Conservation (phyloP, 2,797 vertebrate genomes). For the Enteromius thamalakanensis region DNA sequence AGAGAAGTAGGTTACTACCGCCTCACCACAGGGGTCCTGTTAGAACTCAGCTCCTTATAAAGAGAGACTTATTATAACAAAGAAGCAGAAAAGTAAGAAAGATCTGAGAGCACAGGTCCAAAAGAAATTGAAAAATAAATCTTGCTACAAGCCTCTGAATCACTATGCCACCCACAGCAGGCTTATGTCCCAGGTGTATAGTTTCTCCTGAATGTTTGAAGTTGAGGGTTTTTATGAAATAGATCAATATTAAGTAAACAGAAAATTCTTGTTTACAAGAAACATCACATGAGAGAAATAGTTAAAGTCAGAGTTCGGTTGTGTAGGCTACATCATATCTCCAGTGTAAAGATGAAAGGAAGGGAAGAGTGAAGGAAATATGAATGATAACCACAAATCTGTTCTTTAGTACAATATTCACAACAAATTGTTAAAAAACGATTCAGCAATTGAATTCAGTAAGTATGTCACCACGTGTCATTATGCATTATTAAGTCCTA, state of each 20-base stretch:
- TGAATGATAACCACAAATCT: background rate
- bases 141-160: conserved; percentile 23
- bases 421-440: background rate
- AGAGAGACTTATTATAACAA: conserved; percentile 58
- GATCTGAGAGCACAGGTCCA: conserved; percentile 15
- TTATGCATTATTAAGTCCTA: background rate
- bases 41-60: conserved; percentile 51
- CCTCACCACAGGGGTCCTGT: conserved; percentile 36
- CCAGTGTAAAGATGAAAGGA: background rate
- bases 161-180: conserved; percentile 36
- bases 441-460: background rate
- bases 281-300: background rate
- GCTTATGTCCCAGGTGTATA: conserved; percentile 45
- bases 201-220: conserved; percentile 36
- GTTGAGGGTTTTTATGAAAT: conserved; percentile 32
- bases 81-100: conserved; percentile 5
- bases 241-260: conserved; percentile 17
- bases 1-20: conserved; percentile 39
- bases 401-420: background rate
- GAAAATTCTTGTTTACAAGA: background rate
- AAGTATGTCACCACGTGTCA: background rate
- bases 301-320: conserved; percentile 8
- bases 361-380: background rate
- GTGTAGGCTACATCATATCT: background rate
- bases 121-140: conserved; percentile 45